Percentiles rank a stretch among this genome's conserved stretches.
Evolutionary conservation across 2,797 vertebrate genomes (phyloP).

Genomic region (Trachops cirrhosus): DNA sequence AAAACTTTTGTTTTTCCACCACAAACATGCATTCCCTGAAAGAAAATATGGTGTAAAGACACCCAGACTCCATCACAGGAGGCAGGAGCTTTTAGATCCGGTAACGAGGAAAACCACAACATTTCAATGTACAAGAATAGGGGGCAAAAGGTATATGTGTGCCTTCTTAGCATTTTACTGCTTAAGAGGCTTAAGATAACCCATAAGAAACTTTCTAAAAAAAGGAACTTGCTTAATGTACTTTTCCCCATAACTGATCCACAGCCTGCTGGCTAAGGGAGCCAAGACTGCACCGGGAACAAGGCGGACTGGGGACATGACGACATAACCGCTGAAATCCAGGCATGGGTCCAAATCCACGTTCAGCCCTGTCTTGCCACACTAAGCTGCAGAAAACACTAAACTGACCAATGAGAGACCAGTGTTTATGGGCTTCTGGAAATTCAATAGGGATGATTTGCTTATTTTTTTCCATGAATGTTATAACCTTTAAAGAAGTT

Average conservation of each 20-base stretch:
- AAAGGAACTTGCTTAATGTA: neutral
- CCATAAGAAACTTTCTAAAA: slow-evolving; percentile 3
- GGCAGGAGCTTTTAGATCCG: neutral
- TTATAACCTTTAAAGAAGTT: slow-evolving; percentile 47
- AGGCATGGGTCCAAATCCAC: slow-evolving; percentile 54
- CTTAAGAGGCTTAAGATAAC: neutral
- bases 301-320: neutral
- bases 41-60: neutral
- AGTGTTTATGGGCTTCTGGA: slow-evolving; percentile 31
- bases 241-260: neutral
- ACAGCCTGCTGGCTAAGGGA: neutral
- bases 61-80: neutral
- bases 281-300: neutral
- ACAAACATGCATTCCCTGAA: neutral
- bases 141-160: neutral
- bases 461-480: slow-evolving; percentile 52
- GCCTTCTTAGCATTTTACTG: neutral
- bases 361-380: slow-evolving; percentile 24
- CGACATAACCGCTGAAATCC: neutral
- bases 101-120: neutral
- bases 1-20: neutral
- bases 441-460: neutral
- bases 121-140: neutral
- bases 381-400: slow-evolving; percentile 15
- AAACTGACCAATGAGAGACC: slow-evolving; percentile 37